phyloP scores from a whole-genome alignment of 2,797 vertebrate species.

The Benthosema pterotum region DNA sequence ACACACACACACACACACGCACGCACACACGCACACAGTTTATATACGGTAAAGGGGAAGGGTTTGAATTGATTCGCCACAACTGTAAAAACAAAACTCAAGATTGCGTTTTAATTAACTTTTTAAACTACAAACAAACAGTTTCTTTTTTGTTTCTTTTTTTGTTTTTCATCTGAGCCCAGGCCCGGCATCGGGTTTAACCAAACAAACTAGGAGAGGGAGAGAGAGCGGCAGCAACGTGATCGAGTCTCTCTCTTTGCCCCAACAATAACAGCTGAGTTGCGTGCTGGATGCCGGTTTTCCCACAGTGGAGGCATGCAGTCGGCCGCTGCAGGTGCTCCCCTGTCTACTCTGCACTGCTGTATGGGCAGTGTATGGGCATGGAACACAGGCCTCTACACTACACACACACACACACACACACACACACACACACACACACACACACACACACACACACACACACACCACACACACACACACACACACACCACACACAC shows the following conservation, averaged over 20 bases:
- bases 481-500: too few relatives aligned
- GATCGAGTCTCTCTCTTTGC: conserved; percentile 73
- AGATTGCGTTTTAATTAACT: conserved; percentile 83
- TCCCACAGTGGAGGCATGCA: conserved; percentile 77
- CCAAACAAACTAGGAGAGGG: conserved; percentile 87
- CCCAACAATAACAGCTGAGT: conserved; percentile 84
- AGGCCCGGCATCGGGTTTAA: conserved; percentile 78
- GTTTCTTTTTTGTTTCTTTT: conserved; percentile 68
- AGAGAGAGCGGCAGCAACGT: conserved; percentile 62
- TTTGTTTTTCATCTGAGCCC: conserved; percentile 74
- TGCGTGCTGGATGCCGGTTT: conserved; percentile 70
- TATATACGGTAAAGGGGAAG: too few relatives aligned
- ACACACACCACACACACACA: too few relatives aligned
- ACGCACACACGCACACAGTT: neutral
- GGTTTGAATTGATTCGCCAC: conserved; percentile 60
- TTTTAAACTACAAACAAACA: conserved; percentile 82
- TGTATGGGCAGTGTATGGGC: conserved; percentile 16
- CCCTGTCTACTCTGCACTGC: conserved; percentile 26
- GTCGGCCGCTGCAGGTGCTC: conserved; percentile 64
- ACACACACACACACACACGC: neutral
- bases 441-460: too few relatives aligned
- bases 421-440: too few relatives aligned
- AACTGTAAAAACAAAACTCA: conserved; percentile 80
- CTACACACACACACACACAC: too few relatives aligned
- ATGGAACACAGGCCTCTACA: conserved; percentile 22